Evolutionary conservation across 2,797 vertebrate species (phyloP).

Genomic region (Enteromius thamalakanensis): DNA sequence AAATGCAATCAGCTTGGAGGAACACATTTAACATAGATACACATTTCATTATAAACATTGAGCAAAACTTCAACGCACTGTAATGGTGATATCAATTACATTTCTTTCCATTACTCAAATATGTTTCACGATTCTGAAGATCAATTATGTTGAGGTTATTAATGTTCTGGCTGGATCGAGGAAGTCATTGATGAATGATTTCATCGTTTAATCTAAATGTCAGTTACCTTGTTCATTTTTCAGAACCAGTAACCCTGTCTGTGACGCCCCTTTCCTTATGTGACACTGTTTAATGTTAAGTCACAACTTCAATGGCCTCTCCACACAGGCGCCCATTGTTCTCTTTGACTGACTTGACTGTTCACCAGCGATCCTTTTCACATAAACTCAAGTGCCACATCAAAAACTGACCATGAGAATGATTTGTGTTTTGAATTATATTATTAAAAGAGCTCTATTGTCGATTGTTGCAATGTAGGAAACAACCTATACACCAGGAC

Average conservation of each 20-base stretch:
- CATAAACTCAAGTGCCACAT: slow-evolving; percentile 38
- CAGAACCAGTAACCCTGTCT: slow-evolving; percentile 10
- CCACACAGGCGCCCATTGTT: slow-evolving; percentile 36
- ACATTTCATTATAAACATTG: slow-evolving; percentile 42
- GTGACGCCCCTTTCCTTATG: slow-evolving; percentile 9
- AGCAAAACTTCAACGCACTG: slow-evolving; percentile 43
- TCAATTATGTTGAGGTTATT: slow-evolving; percentile 44
- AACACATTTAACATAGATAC: slow-evolving; percentile 38
- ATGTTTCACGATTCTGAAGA: slow-evolving; percentile 38
- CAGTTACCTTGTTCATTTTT: slow-evolving; percentile 42
- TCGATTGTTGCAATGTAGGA: slow-evolving; percentile 31
- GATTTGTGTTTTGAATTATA: slow-evolving; percentile 36
- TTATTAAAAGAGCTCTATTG: slow-evolving; percentile 35
- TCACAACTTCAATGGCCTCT: slow-evolving; percentile 32
- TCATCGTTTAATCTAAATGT: slow-evolving; percentile 22
- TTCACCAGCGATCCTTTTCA: slow-evolving; percentile 14
- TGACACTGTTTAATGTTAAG: slow-evolving; percentile 47
- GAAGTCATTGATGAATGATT: slow-evolving; percentile 41
- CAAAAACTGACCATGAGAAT: slow-evolving; percentile 29
- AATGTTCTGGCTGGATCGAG: slow-evolving; percentile 31
- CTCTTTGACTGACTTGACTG: slow-evolving; percentile 40
- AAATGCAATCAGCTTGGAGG: slow-evolving; percentile 43
- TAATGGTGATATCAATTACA: slow-evolving; percentile 46
- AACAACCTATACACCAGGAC: slow-evolving; percentile 3
- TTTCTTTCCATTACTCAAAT: slow-evolving; percentile 41